Evolutionary conservation across 1,140 invertebrate species (phyloP).

Genomic region (Macrobrachium rosenbergii): DNA sequence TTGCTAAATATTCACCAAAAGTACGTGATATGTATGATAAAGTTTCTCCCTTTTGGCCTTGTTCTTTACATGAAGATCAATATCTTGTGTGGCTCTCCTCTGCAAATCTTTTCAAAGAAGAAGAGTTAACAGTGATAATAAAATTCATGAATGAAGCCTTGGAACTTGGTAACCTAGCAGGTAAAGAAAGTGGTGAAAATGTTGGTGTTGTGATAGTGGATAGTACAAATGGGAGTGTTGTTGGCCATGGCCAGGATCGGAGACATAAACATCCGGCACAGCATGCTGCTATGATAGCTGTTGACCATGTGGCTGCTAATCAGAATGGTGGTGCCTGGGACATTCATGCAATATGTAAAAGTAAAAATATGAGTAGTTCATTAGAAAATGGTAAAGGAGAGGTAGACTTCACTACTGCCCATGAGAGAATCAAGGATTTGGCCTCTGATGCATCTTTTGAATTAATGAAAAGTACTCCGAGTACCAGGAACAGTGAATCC

Average conservation of each 20-base stretch:
- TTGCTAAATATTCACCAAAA: constrained; percentile 39
- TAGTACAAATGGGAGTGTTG: constrained; percentile 67
- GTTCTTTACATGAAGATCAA: constrained; percentile 60
- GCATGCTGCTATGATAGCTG: constrained; percentile 87
- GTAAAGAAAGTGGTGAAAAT: constrained; percentile 60
- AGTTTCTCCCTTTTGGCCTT: constrained; percentile 55
- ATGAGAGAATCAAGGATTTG: no score
- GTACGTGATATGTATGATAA: constrained; percentile 59
- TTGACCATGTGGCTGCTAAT: constrained; percentile 85
- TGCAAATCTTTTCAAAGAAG: constrained; percentile 76
- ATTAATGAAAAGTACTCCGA: no score
- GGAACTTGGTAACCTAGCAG: constrained; percentile 71
- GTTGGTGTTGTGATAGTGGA: constrained; percentile 67
- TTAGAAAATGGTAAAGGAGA: no score
- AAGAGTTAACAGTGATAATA: constrained; percentile 76
- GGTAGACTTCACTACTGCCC: no score
- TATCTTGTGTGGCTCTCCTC: constrained; percentile 53
- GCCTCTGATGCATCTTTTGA: no score
- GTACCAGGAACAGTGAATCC: background rate
- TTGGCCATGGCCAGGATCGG: constrained; percentile 77
- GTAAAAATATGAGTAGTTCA: no score
- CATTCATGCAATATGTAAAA: no score
- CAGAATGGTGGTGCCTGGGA: constrained; percentile 86
- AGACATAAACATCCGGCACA: constrained; percentile 80
- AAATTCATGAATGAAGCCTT: constrained; percentile 77